Conservation (phyloP, 2,113 vertebrate genomes). For the Pica pica region DNA sequence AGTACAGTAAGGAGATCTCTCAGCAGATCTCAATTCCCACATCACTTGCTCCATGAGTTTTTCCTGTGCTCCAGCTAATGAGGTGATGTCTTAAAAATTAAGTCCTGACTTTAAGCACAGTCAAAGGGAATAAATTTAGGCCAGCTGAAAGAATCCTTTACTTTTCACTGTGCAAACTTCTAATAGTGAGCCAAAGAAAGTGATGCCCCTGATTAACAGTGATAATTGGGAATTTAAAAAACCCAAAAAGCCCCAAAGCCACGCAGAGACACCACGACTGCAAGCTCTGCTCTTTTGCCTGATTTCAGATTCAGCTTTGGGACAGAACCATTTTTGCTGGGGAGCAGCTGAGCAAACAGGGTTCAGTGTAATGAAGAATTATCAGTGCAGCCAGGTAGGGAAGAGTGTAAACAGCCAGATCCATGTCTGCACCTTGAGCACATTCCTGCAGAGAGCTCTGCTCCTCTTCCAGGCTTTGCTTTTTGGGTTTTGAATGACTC, state of each 20-base stretch:
- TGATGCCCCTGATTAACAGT: background rate
- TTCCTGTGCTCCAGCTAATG: background rate
- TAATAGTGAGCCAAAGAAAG: background rate
- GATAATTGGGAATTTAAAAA: background rate
- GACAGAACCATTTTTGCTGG: background rate
- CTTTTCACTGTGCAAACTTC: background rate
- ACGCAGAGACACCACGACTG: background rate
- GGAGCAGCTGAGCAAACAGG: constrained; percentile 27
- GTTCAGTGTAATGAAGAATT: background rate
- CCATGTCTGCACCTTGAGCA: background rate
- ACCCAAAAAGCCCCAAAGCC: background rate
- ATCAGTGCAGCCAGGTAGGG: background rate
- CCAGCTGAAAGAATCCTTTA: background rate
- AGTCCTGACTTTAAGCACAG: background rate
- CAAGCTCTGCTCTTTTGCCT: background rate
- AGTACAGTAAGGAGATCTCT: background rate
- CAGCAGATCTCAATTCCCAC: background rate
- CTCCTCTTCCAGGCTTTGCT: background rate
- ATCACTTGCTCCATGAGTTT: background rate
- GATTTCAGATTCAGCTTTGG: background rate
- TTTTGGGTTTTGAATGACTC: background rate
- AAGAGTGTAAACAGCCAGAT: background rate
- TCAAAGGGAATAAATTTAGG: background rate
- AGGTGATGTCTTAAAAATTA: background rate
- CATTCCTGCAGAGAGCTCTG: background rate